Conservation (phyloP, 2,113 vertebrate species). For the Engystomops pustulosus region DNA sequence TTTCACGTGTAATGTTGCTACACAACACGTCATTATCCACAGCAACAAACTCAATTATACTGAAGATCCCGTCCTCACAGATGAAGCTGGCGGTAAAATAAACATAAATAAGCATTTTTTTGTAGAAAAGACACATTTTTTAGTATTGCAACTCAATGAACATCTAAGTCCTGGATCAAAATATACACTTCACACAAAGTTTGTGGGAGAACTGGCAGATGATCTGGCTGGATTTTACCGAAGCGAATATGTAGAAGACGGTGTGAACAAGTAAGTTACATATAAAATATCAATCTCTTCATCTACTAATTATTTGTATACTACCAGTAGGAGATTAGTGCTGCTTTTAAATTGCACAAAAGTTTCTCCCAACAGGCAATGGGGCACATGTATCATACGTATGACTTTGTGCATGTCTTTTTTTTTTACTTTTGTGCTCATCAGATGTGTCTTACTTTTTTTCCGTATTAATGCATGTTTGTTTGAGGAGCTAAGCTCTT, state of each 20-base stretch:
- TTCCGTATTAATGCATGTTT: too few species aligned
- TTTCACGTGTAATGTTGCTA: slow-evolving; percentile 77
- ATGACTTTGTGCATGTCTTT: too few species aligned
- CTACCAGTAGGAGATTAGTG: too few species aligned
- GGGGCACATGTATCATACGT: too few species aligned
- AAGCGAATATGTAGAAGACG: slow-evolving; percentile 82
- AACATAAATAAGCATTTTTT: slow-evolving; percentile 68
- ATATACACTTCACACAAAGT: slow-evolving; percentile 78
- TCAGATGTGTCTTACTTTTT: too few species aligned
- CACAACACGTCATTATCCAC: slow-evolving; percentile 87
- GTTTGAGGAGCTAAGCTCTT: too few species aligned
- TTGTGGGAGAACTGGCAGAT: slow-evolving; percentile 85
- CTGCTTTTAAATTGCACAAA: too few species aligned
- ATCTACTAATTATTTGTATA: too few species aligned
- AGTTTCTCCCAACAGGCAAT: too few species aligned
- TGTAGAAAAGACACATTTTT: slow-evolving; percentile 76
- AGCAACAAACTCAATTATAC: slow-evolving; percentile 87
- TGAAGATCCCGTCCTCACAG: not conserved
- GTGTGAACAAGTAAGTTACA: slow-evolving; percentile 73
- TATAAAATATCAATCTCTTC: not conserved
- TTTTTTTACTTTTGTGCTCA: too few species aligned
- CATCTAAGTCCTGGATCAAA: slow-evolving; percentile 57
- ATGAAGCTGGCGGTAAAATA: not conserved
- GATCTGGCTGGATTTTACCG: slow-evolving; percentile 92
- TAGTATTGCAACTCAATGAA: slow-evolving; percentile 77